These are phyloP conservation scores for Esperia sulphurella DNA, from an alignment of 2,888 invertebrate genomes.

Conservation along the genomic window DNA sequence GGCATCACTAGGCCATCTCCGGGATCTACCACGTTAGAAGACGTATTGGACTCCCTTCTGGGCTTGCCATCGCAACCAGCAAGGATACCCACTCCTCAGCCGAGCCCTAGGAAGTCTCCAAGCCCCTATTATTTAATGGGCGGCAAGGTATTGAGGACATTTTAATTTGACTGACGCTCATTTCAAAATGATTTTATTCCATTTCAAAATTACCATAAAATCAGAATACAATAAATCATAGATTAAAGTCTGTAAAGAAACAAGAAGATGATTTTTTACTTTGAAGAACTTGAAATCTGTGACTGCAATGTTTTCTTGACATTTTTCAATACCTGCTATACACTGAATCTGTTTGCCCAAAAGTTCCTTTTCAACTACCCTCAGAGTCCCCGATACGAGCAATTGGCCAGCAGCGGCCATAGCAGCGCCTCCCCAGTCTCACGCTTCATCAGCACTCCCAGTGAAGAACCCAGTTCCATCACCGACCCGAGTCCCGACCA, in stretches of 20 bases:
- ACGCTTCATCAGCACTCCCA: slow-evolving; percentile 60
- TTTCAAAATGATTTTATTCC: too few relatives aligned
- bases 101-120: slow-evolving; percentile 68
- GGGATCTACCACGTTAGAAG: slow-evolving; percentile 93
- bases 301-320: too few relatives aligned
- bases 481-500: slow-evolving; percentile 66
- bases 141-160: slow-evolving; percentile 54
- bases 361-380: not conserved
- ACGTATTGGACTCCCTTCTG: slow-evolving; percentile 94
- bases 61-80: slow-evolving; percentile 87
- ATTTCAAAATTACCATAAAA: too few relatives aligned
- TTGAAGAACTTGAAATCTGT: too few relatives aligned
- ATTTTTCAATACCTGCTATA: too few relatives aligned
- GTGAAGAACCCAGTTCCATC: slow-evolving; percentile 62
- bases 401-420: slow-evolving; percentile 68
- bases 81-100: slow-evolving; percentile 85
- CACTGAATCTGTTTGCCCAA: not conserved
- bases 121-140: slow-evolving; percentile 73
- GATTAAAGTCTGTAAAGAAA: too few relatives aligned
- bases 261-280: too few relatives aligned
- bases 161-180: not conserved
- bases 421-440: slow-evolving; percentile 68
- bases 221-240: too few relatives aligned
- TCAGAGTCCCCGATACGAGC: slow-evolving; percentile 75
- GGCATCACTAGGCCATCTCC: slow-evolving; percentile 84